Percentiles rank a stretch among this genome's conserved stretches.
phyloP scores from a whole-genome alignment of 2,888 invertebrate genomes.

The Eueremaeus valkanovi region DNA sequence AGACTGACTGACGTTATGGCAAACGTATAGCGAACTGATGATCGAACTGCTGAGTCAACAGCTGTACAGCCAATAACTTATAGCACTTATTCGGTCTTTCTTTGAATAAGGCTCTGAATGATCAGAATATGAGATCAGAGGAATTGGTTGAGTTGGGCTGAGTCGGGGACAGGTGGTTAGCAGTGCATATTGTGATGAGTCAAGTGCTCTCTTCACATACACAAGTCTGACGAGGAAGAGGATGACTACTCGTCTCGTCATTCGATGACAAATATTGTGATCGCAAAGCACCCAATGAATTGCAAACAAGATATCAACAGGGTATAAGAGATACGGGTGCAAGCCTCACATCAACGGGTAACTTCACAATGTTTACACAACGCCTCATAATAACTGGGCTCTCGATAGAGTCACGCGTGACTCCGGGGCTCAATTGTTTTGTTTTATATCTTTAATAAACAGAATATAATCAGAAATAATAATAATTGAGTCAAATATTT shows the following conservation, averaged over 20 bases:
- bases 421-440: too few species aligned
- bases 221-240: not conserved
- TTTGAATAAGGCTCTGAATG: not conserved
- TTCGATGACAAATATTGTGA: constrained; percentile 4
- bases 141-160: not conserved
- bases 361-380: not conserved
- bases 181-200: not conserved
- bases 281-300: not conserved
- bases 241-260: not conserved
- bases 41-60: constrained; percentile 8
- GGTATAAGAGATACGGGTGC: not conserved
- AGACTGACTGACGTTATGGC: not conserved
- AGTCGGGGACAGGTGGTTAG: constrained; percentile 19
- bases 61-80: not conserved
- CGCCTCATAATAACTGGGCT: too few species aligned
- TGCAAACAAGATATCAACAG: constrained; percentile 19
- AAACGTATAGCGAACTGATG: not conserved
- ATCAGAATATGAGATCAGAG: not conserved
- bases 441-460: too few species aligned
- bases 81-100: not conserved
- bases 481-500: constrained; percentile 12
- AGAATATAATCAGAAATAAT: not conserved
- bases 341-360: not conserved
- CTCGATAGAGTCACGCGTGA: too few species aligned
- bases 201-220: constrained; percentile 14